Evolutionary conservation across 1,140 invertebrate genomes (phyloP).

Genomic region (Leptinotarsa lineolata): DNA sequence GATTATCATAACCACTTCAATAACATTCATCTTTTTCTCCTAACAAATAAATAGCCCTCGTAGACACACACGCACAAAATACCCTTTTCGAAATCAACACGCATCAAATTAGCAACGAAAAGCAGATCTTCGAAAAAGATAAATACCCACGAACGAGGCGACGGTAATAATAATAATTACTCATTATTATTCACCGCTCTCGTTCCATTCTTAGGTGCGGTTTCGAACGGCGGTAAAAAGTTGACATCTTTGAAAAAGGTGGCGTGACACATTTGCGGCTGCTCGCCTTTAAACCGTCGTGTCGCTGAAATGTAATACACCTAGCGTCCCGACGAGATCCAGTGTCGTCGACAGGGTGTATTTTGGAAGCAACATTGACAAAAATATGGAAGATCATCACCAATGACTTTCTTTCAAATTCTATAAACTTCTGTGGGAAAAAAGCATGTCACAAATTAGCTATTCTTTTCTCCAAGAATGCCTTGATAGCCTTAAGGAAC

Average conservation of each 20-base stretch:
- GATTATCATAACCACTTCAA: too few species aligned
- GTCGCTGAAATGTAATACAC: not conserved
- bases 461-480: too few species aligned
- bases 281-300: not conserved
- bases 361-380: not conserved
- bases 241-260: constrained; percentile 2
- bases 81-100: not conserved
- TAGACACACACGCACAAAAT: not conserved
- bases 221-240: not conserved
- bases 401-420: too few species aligned
- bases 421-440: too few species aligned
- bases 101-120: not conserved
- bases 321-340: not conserved
- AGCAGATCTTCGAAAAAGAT: not conserved
- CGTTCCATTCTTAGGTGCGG: not conserved
- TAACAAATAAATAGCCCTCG: not conserved
- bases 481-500: too few species aligned
- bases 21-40: too few species aligned
- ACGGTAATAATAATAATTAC: not conserved
- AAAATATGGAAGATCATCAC: too few species aligned
- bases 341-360: not conserved
- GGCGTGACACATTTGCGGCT: constrained; percentile 4
- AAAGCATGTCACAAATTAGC: too few species aligned
- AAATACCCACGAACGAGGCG: not conserved
- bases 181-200: not conserved